Evolutionary conservation across 2,113 vertebrate species (phyloP), one percentile per base, ranked within the genome.

Genomic region (Entelurus aequoreus): DNA sequence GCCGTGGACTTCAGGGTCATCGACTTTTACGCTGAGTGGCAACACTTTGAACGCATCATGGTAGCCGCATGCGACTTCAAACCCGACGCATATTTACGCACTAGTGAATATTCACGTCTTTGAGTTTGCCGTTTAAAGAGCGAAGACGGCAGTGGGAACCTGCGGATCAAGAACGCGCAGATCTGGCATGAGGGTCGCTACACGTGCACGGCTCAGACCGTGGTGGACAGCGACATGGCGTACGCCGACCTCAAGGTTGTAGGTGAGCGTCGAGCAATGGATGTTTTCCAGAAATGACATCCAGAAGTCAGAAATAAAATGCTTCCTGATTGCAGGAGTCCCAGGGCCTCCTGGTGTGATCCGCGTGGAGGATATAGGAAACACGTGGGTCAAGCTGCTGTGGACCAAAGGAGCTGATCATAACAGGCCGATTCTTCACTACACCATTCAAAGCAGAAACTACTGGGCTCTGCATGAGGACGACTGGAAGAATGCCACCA

Each of bases 321-420:
- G 5, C 19, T 40, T 15, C 47, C 9, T 2, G 5, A 40, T 5
- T 66, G 13, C 65, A 99, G 97, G 96, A 36, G 93, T 92, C 59
- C 97, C 97, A 5, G 97, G 96, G 5, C 96, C 95, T 57, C 96
- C 97, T 0, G 97, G 97, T 48, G 93, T 95, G 59, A 85, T 98
- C 68, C 88, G 93, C 68, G 80, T 96, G 61, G 94, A 94, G 71
- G 93, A 96, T 28, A 91, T 97, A 1, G 91, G 88, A 72, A 93
- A 94, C 73, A 95, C 91, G 1, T 91, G 91, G 64, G 94, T 95
- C 63, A 92, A 88, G 60, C 87, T 99, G 19, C 81, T 91, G 4
- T 98, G 97, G 97, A 93, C 92, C 57, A 93, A 93, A 70, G 95
- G 92, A 56, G 88, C 94, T 35, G 94, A 97, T 62, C 96, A 98